A percentile compares a stretch with the other conserved stretches of the same genome.
phyloP scores from a whole-genome alignment of 2,113 vertebrate genomes.

The Cinclus cinclus region DNA sequence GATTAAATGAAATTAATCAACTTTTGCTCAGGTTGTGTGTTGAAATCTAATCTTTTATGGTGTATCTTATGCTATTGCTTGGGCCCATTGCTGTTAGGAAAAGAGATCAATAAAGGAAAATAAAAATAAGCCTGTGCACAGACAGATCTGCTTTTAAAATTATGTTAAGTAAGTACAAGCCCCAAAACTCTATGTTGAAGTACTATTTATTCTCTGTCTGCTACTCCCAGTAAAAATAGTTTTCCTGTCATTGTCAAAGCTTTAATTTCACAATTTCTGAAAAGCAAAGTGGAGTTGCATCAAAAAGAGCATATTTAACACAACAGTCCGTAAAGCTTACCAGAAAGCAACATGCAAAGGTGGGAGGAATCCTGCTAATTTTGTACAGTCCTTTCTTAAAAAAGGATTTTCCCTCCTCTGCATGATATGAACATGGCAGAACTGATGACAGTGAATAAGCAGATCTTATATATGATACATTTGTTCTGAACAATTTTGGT shows the following conservation, averaged over 20 bases:
- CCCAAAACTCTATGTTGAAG: neutral
- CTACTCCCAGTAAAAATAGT: conserved; percentile 1
- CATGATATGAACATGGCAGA: neutral
- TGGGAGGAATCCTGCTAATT: conserved; percentile 29
- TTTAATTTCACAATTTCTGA: conserved; percentile 27
- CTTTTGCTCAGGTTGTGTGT: neutral
- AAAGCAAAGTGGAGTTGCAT: conserved; percentile 21
- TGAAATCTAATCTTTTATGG: neutral
- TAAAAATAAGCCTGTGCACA: neutral
- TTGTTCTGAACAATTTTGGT: neutral
- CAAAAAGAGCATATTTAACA: conserved; percentile 30
- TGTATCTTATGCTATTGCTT: neutral
- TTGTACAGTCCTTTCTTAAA: neutral
- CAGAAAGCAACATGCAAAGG: conserved; percentile 5
- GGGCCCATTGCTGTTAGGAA: neutral
- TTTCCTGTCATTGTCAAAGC: conserved; percentile 25
- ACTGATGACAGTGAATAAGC: neutral
- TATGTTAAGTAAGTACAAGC: neutral
- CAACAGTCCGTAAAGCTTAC: conserved; percentile 12
- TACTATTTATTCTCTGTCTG: conserved; percentile 7
- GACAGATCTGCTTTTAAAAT: conserved; percentile 4
- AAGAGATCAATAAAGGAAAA: neutral
- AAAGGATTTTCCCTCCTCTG: conserved; percentile 10
- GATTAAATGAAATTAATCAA: neutral
- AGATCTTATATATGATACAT: neutral